Evolutionary conservation across 2,888 invertebrate genomes (phyloP).

Genomic region (Apoderus coryli): DNA sequence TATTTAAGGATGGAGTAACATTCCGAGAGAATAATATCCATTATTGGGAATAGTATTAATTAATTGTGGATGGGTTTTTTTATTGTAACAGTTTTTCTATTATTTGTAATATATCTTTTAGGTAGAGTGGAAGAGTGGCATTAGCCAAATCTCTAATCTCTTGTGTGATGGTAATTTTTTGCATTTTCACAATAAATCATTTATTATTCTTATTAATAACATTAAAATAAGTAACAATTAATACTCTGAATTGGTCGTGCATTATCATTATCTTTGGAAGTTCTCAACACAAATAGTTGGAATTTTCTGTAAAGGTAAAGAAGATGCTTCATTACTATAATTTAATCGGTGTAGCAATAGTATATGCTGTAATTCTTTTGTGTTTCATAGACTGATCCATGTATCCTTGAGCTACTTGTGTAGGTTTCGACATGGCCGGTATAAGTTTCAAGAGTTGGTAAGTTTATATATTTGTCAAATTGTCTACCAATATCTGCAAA

Average conservation of each 20-base stretch:
- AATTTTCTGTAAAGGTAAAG: constrained; percentile 6
- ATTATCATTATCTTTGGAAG: constrained; percentile 6
- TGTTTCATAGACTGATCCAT: constrained; percentile 2
- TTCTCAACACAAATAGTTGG: constrained; percentile 5
- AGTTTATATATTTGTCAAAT: background rate
- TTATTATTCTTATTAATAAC: constrained; percentile 2
- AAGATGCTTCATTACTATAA: constrained; percentile 5
- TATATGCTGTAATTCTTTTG: constrained; percentile 1
- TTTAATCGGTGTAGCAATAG: constrained; percentile 2
- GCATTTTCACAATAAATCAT: no score
- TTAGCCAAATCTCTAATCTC: no score
- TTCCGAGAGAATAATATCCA: constrained; percentile 4
- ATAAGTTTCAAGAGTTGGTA: constrained; percentile 5
- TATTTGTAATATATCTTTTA: no score
- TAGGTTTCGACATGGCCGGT: constrained; percentile 4
- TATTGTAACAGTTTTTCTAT: constrained; percentile 3
- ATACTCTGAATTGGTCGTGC: constrained; percentile 5
- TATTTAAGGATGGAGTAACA: constrained; percentile 1
- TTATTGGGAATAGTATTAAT: constrained; percentile 6
- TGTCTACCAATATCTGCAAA: background rate
- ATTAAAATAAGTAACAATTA: constrained; percentile 7
- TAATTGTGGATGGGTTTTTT: constrained; percentile 4
- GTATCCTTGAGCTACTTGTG: constrained; percentile 2
- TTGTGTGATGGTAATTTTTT: no score
- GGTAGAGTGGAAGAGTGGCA: no score